Evolutionary conservation across 2,113 vertebrate species (phyloP), one percentile per base, ranked within the genome.

Genomic region (Macrotus californicus): DNA sequence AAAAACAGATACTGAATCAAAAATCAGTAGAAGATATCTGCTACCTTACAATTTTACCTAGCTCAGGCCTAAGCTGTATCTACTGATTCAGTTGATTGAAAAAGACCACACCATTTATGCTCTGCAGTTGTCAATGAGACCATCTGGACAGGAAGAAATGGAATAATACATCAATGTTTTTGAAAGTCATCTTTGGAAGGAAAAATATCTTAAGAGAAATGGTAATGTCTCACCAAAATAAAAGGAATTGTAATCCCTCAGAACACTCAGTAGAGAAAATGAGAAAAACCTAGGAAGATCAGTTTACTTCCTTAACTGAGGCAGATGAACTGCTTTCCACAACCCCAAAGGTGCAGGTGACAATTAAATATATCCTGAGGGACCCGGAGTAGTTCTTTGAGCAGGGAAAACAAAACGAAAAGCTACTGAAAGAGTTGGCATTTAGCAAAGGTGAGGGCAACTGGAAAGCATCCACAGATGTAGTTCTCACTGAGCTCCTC

Each of bases 161-260:
- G 43, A 87, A 90, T 66, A 15, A 88, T 69, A 11, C 0, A 36
- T 93, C 1, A 16, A 46, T 70, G 70, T 69, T 72, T 46, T 56
- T 73, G 59, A 96, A 93, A 54, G 75, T 90, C 54, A 80, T 70
- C 77, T 21, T 70, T 80, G 14, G 26, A 77, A 59, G 84, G 46
- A 91, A 87, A 96, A 92, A 64, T 36, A 87, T 80, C 39, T 94
- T 64, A 82, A 93, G 85, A 93, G n/a, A 52, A 97, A 79, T 18
- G 69, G 64, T 1, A 84, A 1, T 7, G 16, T 75, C 70, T 95
- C 41, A 88, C 48, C 82, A 91, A 86, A 91, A 94, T 36, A 29
- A 91, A 85, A 89, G 48, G 56, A 88, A 80, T n/a, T 76, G 1
- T 12, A 69, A 69, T 73, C 5, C 2, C 31, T 3, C 24, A 81